Evolutionary conservation across 2,888 invertebrate genomes (phyloP).

Genomic region (Germaria angustata): DNA sequence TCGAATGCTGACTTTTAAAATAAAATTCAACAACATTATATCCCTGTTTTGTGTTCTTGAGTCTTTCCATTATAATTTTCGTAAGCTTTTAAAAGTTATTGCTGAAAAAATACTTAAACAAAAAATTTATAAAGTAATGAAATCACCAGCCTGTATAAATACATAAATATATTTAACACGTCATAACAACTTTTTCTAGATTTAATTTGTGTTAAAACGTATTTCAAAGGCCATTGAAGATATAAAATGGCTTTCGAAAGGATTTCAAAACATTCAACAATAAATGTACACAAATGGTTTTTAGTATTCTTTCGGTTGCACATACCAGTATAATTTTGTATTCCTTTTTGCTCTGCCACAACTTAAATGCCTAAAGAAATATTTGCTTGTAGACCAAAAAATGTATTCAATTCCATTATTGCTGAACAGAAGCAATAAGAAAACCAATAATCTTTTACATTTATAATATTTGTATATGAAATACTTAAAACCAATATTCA

Average conservation of each 20-base stretch:
- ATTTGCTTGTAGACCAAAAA: slow-evolving; percentile 10
- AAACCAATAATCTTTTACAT: slow-evolving; percentile 54
- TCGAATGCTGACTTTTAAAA: no score
- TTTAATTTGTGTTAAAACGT: slow-evolving; percentile 27
- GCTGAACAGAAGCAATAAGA: background rate
- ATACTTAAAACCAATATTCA: background rate
- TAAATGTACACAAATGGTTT: background rate
- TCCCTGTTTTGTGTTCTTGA: no score
- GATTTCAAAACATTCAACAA: background rate
- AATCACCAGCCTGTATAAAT: no score
- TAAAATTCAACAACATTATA: no score
- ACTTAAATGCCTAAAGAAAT: slow-evolving; percentile 3
- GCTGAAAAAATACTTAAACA: no score
- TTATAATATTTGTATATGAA: slow-evolving; percentile 16
- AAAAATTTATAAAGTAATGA: no score
- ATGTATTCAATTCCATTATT: background rate
- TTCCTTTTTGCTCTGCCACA: background rate
- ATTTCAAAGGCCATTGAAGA: slow-evolving; percentile 35
- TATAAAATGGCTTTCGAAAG: background rate
- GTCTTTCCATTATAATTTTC: no score
- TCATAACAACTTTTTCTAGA: slow-evolving; percentile 33
- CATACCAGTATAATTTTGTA: no score
- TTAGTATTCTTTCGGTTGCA: no score
- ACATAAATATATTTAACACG: slow-evolving; percentile 57
- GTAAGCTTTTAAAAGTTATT: no score